Base-by-base conservation (phyloP, 2,888 invertebrate genomes). In the Limenitis camilla region DNA sequence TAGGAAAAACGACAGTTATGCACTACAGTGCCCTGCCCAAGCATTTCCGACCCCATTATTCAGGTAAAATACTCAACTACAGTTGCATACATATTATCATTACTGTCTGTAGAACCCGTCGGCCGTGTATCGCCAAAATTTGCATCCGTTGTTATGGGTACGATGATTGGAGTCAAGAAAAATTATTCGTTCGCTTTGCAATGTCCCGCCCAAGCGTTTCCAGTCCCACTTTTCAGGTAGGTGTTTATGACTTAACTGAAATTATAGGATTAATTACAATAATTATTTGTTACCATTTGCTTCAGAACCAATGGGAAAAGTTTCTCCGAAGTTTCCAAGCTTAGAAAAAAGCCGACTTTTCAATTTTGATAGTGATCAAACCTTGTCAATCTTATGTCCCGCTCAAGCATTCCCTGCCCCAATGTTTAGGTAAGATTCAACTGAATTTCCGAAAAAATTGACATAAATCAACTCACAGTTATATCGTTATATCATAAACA, bases 371-470 rank as follows among this genome's bases (percentile, higher is more conserved):
- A 69, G 75, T 50, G 69, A 78, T 56, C 76, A 84, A 65, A 83
- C 72, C 66, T 72, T 90, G 60, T 90, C 91, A 19, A 66, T 92
- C 52, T 78, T 91, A 53, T 92, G 91, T 69, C 89, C 89, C 52
- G 91, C 91, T 52, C 92, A 92, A 81, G 90, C 90, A 43, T 93
- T 90, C 83, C 92, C 93, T 64, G 90, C 90, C 76, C 92, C 93
- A 73, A 88, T 88, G 76, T 92, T 91, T 89, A 92, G 92, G 92
- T 92, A 91, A 87, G 79, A 66, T 28, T 47, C 27, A 4, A 19
- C 38, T n/a, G 31, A 5, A 38, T 38, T 29, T 38, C 36, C n/a
- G n/a, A n/a, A n/a, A n/a, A n/a, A n/a, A n/a, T n/a, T n/a, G n/a
- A n/a, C n/a, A n/a, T n/a, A n/a, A n/a, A n/a, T n/a, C n/a, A n/a